Percentiles rank a stretch among this genome's conserved stretches.
Evolutionary conservation across 2,797 vertebrate genomes (phyloP).

Genomic region (Anguilla pacifica): DNA sequence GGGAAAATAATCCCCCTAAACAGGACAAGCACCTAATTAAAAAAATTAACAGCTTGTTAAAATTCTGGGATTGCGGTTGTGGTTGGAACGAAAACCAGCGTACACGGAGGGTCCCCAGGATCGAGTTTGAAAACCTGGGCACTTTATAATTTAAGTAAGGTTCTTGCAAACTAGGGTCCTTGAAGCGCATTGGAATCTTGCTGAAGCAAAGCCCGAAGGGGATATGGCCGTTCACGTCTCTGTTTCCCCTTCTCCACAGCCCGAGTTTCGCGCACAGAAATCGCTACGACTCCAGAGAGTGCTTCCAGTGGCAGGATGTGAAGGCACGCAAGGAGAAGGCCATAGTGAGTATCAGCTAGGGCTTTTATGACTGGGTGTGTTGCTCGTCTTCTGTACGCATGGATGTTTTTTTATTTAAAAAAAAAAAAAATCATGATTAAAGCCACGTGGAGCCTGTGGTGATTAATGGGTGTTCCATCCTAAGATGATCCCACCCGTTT

Average conservation of each 20-base stretch:
- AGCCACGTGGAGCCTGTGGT: not conserved
- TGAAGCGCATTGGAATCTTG: not conserved
- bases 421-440: no score
- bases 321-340: conserved; percentile 70
- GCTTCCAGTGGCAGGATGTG: conserved; percentile 49
- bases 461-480: not conserved
- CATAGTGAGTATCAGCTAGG: conserved; percentile 64
- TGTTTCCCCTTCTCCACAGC: conserved; percentile 42
- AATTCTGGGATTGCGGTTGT: no score
- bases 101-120: no score
- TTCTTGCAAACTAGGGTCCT: not conserved
- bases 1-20: no score
- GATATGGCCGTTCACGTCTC: not conserved
- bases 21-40: no score
- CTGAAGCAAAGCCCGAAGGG: not conserved
- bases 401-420: not conserved
- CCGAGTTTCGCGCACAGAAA: conserved; percentile 46
- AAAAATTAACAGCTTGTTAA: no score
- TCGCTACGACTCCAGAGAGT: conserved; percentile 36
- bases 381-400: not conserved
- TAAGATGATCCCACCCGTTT: not conserved
- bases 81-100: no score
- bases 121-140: no score
- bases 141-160: not conserved
- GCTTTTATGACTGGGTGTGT: conserved; percentile 2